Base-by-base conservation (phyloP, 2,797 vertebrate genomes). In the Remorina albescens region DNA sequence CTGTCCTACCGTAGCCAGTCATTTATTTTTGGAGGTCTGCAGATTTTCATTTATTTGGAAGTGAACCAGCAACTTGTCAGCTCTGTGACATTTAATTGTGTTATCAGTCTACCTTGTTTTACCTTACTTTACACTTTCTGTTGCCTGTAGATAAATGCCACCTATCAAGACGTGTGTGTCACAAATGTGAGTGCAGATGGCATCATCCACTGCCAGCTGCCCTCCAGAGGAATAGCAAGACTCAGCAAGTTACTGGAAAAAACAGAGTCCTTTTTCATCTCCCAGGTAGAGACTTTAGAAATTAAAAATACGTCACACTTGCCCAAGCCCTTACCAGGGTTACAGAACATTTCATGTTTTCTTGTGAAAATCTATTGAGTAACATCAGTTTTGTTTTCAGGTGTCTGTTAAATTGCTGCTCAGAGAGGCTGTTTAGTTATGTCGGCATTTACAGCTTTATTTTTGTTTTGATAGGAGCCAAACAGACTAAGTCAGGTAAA, bases 131-230 rank as follows among this genome's bases (percentile, higher is more conserved):
- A 10, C 4, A 19, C 9, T 73, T n/a, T 60, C 13, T 42, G 21
- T 59, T 83, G 10, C 59, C 10, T 81, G 18, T 75, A 99, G 98
- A 92, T 94, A 6, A 94, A 95, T 69, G 89, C 87, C 3, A 84
- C 90, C 5, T 96, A 96, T 80, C 89, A 89, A 21, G 92, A 95
- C 0, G 95, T 97, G 57, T 91, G 74, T 76, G 95, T 99, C 83
- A 97, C 97, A 58, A 95, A 95, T 51, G 95, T 98, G 74, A 95
- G 91, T 76, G 93, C 95, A 25, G 95, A 99, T 1, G 97, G 97
- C 72, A 95, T 92, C 13, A 87, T 99, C 9, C 96, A 93, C 89
- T 99, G 97, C 84, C 97, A 97, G 84, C 90, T 99, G 55, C 96
- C 96, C 4, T 98, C 94, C 41, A 95, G 95, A 88, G 97, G 97